Conservation (phyloP, 2,113 vertebrate genomes). For the Spermophilus dauricus region DNA sequence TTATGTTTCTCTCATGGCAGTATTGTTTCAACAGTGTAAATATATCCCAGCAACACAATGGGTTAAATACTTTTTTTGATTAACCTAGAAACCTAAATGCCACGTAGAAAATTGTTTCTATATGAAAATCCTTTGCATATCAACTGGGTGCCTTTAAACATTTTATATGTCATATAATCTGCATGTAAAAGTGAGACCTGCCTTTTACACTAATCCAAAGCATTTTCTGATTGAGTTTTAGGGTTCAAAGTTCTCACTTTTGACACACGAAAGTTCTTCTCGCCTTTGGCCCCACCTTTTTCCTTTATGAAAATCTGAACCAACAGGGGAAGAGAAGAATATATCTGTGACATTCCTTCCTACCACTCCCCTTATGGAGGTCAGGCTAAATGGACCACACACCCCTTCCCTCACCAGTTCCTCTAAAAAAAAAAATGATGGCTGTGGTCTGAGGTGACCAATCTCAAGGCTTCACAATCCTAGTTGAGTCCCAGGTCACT, state of each 20-base stretch:
- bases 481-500: not conserved
- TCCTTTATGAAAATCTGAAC: not conserved
- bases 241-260: not conserved
- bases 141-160: not conserved
- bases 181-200: not conserved
- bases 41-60: not conserved
- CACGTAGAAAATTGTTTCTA: not conserved
- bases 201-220: not conserved
- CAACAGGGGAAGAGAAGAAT: not conserved
- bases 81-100: constrained; percentile 78
- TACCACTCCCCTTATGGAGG: not conserved
- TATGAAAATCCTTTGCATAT: constrained; percentile 12
- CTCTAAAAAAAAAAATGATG: not conserved
- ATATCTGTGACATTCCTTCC: not conserved
- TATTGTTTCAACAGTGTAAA: not conserved
- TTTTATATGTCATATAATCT: not conserved
- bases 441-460: not conserved
- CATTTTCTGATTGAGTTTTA: constrained; percentile 8
- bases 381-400: not conserved
- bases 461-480: too few relatives aligned
- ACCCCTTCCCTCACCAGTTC: not conserved
- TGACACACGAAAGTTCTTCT: not conserved
- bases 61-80: constrained; percentile 41
- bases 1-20: constrained; percentile 26
- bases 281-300: not conserved